Conservation (phyloP, 2,888 invertebrate species). For the Orthonevra nobilis region DNA sequence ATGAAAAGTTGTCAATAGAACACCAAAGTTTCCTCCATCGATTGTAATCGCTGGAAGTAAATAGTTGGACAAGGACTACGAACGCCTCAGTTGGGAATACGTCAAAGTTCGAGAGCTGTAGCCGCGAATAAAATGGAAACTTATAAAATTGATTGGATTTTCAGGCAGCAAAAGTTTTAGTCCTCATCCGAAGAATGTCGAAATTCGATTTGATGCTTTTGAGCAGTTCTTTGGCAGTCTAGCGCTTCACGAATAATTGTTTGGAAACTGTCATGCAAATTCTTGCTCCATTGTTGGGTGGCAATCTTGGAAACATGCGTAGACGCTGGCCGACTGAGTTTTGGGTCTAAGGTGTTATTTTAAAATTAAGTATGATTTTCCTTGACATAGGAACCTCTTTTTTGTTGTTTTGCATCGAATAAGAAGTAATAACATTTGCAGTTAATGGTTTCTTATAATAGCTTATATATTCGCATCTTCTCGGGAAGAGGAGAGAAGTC, state of each 20-base stretch:
- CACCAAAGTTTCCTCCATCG: conserved; percentile 9
- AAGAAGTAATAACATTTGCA: too few relatives aligned
- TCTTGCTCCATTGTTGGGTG: background rate
- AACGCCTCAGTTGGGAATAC: background rate
- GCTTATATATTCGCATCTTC: too few relatives aligned
- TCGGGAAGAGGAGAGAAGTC: too few relatives aligned
- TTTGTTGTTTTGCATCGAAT: too few relatives aligned
- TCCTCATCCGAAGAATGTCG: background rate
- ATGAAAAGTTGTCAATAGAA: conserved; percentile 32
- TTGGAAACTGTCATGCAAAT: conserved; percentile 41
- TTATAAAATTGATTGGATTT: conserved; percentile 12
- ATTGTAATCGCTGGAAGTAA: conserved; percentile 18
- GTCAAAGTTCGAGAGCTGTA: conserved; percentile 16
- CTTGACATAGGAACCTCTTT: too few relatives aligned
- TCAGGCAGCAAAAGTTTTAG: conserved; percentile 15
- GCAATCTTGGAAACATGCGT: too few relatives aligned
- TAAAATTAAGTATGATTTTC: too few relatives aligned
- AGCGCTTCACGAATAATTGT: conserved; percentile 27
- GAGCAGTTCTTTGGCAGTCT: conserved; percentile 12
- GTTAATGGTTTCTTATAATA: too few relatives aligned
- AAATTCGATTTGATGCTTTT: conserved; percentile 32
- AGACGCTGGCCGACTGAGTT: too few relatives aligned
- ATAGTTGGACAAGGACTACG: conserved; percentile 20
- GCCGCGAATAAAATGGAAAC: background rate
- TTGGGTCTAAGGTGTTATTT: too few relatives aligned